These are phyloP conservation scores for Formicarius rufipectus DNA, from an alignment of 2,113 vertebrate genomes.

Conservation along the genomic window DNA sequence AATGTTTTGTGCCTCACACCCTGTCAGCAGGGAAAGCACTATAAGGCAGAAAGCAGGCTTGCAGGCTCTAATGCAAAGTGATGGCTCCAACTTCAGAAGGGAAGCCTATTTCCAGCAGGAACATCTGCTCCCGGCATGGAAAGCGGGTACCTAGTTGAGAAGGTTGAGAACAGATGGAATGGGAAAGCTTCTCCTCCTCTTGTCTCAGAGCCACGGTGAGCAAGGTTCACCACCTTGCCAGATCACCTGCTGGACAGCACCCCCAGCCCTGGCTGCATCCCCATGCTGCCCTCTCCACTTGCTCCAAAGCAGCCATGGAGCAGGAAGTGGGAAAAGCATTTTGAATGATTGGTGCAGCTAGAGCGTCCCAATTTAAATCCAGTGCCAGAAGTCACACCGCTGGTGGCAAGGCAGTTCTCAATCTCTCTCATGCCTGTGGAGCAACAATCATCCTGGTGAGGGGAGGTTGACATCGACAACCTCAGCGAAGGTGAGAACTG, in stretches of 20 bases:
- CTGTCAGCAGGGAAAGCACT: conserved; percentile 67
- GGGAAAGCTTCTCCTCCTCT: conserved; percentile 18
- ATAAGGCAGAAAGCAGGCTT: conserved; percentile 64
- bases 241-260: conserved; percentile 40
- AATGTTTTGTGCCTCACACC: conserved; percentile 71
- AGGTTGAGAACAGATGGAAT: conserved; percentile 64
- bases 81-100: conserved; percentile 66
- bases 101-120: conserved; percentile 70
- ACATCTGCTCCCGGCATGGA: conserved; percentile 66
- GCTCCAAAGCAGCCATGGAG: neutral
- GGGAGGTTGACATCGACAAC: neutral
- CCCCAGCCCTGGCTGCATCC: neutral
- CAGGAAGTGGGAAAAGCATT: rapidly evolving
- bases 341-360: neutral
- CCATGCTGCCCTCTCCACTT: neutral
- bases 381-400: neutral
- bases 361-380: neutral
- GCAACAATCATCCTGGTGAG: neutral
- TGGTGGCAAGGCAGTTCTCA: neutral
- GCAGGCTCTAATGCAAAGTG: conserved; percentile 70
- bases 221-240: conserved; percentile 35
- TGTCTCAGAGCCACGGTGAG: neutral
- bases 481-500: neutral
- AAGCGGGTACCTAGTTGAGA: neutral
- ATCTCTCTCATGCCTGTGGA: neutral